Conservation (phyloP, 2,888 invertebrate species). For the Cheilosia pagana region DNA sequence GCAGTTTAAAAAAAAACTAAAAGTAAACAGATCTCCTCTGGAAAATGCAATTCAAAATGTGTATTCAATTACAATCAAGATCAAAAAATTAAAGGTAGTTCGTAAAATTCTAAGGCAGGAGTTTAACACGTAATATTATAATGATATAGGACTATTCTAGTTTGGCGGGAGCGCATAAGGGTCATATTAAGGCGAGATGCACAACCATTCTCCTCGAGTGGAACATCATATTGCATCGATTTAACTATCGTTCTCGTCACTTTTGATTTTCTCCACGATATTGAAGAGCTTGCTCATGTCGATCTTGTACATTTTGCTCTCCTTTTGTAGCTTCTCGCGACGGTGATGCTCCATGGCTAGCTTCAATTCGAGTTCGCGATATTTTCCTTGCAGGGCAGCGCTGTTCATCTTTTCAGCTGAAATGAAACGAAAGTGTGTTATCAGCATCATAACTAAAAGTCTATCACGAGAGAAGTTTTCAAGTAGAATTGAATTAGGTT, state of each 20-base stretch:
- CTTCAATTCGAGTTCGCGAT: constrained; percentile 76
- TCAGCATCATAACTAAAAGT: too few relatives aligned
- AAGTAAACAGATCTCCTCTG: neutral
- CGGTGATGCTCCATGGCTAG: constrained; percentile 76
- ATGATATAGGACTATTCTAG: neutral
- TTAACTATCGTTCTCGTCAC: constrained; percentile 58
- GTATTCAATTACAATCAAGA: neutral
- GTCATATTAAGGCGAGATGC: neutral
- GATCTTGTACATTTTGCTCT: constrained; percentile 77
- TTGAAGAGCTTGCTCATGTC: constrained; percentile 78
- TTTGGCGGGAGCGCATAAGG: constrained; percentile 13
- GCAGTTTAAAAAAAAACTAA: neutral
- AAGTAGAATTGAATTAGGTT: neutral
- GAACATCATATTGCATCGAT: neutral
- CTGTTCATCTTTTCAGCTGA: constrained; percentile 31
- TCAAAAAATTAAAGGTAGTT: neutral
- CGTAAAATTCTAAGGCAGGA: constrained; percentile 16
- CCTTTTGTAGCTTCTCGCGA: constrained; percentile 75
- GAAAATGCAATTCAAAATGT: constrained; percentile 12
- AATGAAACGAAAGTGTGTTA: neutral
- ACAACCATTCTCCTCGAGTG: constrained; percentile 31
- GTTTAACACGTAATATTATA: neutral
- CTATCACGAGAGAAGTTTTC: neutral
- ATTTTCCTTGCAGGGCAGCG: constrained; percentile 68
- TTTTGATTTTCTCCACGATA: constrained; percentile 78